Conservation (phyloP, 2,113 vertebrate species). For the Pipra filicauda region DNA sequence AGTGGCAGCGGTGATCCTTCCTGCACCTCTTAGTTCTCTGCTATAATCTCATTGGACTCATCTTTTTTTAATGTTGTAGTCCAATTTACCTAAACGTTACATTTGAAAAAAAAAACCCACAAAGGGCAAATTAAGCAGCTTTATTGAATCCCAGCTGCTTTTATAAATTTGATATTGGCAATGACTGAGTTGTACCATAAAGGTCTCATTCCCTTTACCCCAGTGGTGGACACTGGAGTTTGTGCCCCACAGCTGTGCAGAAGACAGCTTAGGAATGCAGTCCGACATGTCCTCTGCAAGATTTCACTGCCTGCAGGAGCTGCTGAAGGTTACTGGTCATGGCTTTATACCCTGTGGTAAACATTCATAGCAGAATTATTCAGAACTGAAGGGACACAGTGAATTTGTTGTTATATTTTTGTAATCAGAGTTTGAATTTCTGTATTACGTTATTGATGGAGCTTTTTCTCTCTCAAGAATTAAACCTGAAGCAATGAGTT, state of each 20-base stretch:
- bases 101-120: not conserved
- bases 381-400: not conserved
- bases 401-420: not conserved
- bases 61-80: not conserved
- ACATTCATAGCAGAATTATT: not conserved
- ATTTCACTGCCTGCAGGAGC: not conserved
- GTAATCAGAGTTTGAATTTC: not conserved
- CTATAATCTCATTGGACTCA: not conserved
- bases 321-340: not conserved
- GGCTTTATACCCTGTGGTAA: not conserved
- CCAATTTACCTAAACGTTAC: not conserved
- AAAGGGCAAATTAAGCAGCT: not conserved
- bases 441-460: not conserved
- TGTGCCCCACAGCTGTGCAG: not conserved
- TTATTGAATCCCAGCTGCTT: not conserved
- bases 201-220: not conserved
- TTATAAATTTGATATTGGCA: not conserved
- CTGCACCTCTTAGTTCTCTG: not conserved
- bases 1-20: not conserved
- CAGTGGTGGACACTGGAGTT: not conserved
- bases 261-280: not conserved
- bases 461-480: not conserved
- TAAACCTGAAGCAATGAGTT: constrained; percentile 12
- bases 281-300: not conserved
- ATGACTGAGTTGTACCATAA: not conserved